These are phyloP conservation scores for Alethe diademata DNA, from an alignment of 2,113 vertebrate genomes.

Conservation along the genomic window DNA sequence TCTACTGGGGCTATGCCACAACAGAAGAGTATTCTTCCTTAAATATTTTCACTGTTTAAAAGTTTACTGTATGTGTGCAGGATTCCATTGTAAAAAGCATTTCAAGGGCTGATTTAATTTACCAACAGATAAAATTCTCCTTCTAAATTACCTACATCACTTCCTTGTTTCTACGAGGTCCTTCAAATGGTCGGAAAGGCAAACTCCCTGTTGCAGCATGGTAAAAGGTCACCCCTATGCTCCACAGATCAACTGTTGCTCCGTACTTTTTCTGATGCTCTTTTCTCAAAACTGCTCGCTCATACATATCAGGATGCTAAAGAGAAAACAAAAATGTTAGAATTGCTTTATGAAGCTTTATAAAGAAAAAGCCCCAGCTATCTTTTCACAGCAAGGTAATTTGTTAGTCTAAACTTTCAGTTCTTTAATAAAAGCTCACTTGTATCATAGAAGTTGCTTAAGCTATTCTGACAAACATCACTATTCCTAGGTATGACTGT, in stretches of 20 bases:
- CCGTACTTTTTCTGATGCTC: slow-evolving; percentile 98
- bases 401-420: neutral
- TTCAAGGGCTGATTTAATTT: neutral
- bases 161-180: slow-evolving; percentile 97
- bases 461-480: neutral
- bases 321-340: neutral
- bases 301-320: slow-evolving; percentile 97
- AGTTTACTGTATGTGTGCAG: neutral
- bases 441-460: neutral
- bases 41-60: neutral
- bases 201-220: slow-evolving; percentile 95
- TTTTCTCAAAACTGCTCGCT: slow-evolving; percentile 93
- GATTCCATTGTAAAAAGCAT: neutral
- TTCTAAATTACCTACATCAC: slow-evolving; percentile 87
- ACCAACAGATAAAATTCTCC: neutral
- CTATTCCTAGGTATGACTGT: neutral
- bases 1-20: neutral
- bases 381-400: neutral
- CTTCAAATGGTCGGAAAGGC: slow-evolving; percentile 96
- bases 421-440: neutral
- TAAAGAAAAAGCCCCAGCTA: neutral
- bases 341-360: neutral
- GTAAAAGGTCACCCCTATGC: slow-evolving; percentile 97
- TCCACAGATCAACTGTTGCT: slow-evolving; percentile 97
- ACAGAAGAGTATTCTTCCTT: neutral